phyloP scores from a whole-genome alignment of 2,113 vertebrate species.

The Hippocampus mohnikei region DNA sequence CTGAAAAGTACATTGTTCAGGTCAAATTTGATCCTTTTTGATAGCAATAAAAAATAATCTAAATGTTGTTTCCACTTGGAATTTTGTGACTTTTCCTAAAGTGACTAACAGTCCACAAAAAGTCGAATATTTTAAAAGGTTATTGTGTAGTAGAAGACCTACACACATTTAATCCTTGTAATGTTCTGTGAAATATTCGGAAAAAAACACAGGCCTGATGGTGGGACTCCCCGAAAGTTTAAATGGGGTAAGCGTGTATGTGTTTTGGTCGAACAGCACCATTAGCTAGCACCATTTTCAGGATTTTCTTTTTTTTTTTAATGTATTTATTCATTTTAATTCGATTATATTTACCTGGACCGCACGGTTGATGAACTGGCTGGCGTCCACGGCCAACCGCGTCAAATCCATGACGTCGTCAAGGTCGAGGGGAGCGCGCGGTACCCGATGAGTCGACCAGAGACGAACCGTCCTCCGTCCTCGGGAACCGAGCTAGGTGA shows the following conservation, averaged over 20 bases:
- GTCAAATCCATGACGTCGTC: conserved; percentile 71
- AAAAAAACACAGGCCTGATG: no score
- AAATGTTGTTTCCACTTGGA: no score
- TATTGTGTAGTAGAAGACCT: no score
- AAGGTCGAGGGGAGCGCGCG: background rate
- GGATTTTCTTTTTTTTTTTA: background rate
- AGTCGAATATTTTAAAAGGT: no score
- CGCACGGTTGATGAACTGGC: conserved; percentile 83
- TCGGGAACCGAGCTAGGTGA: background rate
- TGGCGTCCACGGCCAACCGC: conserved; percentile 81
- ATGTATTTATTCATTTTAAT: background rate
- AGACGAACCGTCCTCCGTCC: background rate
- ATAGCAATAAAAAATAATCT: background rate
- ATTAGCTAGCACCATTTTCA: background rate
- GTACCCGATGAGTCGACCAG: background rate
- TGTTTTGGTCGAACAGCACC: no score
- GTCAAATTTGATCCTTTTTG: background rate
- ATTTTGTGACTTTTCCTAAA: no score
- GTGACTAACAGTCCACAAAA: no score
- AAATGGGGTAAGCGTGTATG: no score
- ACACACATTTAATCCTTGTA: no score
- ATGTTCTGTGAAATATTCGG: no score
- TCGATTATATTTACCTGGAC: conserved; percentile 75
- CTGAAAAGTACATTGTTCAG: conserved; percentile 52
- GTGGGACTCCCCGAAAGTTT: no score